These are phyloP conservation scores for Copsychus sechellarum DNA, from an alignment of 2,113 vertebrate genomes.

Conservation along the genomic window DNA sequence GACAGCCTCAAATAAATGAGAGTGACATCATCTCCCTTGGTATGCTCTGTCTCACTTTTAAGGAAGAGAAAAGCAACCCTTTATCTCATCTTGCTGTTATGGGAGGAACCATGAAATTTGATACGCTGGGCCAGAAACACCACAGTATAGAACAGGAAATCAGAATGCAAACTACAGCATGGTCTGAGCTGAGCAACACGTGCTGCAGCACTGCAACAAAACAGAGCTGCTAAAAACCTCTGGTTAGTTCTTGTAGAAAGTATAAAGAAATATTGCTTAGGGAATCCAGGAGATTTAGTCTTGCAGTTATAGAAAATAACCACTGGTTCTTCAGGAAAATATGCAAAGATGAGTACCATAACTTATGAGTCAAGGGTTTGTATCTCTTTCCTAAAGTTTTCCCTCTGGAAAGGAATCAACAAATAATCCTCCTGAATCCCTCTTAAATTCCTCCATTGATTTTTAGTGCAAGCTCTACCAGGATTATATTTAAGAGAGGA, in stretches of 20 bases:
- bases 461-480: neutral
- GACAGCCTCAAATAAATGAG: neutral
- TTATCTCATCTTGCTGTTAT: neutral
- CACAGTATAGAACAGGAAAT: neutral
- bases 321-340: neutral
- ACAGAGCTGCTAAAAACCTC: neutral
- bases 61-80: neutral
- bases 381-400: neutral
- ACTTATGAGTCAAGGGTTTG: neutral
- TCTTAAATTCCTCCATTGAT: neutral
- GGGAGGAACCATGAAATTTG: neutral
- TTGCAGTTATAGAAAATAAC: neutral
- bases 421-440: neutral
- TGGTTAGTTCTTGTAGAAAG: neutral
- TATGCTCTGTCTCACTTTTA: neutral
- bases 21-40: neutral
- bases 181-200: neutral
- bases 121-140: neutral
- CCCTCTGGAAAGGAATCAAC: neutral
- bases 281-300: neutral
- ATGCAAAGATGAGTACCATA: neutral
- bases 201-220: neutral
- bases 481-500: neutral
- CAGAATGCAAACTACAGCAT: neutral
- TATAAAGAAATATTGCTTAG: neutral